These are phyloP conservation scores for Malaclemys terrapin DNA, from an alignment of 2,113 vertebrate genomes.

Conservation along the genomic window DNA sequence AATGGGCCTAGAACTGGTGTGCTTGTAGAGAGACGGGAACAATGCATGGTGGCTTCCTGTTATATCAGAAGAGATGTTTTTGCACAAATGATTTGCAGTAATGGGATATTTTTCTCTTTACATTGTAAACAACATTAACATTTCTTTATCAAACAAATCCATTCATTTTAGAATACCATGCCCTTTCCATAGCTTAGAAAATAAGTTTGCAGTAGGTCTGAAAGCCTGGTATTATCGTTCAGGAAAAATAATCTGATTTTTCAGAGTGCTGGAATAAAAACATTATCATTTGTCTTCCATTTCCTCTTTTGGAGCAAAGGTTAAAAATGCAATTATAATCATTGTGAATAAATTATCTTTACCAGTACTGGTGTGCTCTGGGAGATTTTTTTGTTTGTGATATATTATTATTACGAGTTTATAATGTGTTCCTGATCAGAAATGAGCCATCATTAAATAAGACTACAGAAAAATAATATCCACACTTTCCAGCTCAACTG, in stretches of 20 bases:
- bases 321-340: neutral
- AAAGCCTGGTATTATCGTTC: neutral
- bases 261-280: neutral
- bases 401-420: neutral
- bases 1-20: neutral
- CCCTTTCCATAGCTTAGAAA: neutral
- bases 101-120: neutral
- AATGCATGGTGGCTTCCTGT: neutral
- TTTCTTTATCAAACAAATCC: neutral
- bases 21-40: neutral
- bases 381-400: neutral
- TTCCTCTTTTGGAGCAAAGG: neutral
- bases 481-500: neutral
- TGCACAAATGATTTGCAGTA: neutral
- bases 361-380: accelerated
- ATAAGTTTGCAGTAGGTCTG: neutral
- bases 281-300: neutral
- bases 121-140: neutral
- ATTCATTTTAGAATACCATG: neutral
- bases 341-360: neutral
- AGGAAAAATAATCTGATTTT: neutral
- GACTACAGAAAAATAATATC: neutral
- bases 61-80: neutral
- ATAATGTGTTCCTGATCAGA: neutral
- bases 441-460: neutral